phyloP scores from a whole-genome alignment of 2,797 vertebrate genomes.

The Antrozous pallidus region DNA sequence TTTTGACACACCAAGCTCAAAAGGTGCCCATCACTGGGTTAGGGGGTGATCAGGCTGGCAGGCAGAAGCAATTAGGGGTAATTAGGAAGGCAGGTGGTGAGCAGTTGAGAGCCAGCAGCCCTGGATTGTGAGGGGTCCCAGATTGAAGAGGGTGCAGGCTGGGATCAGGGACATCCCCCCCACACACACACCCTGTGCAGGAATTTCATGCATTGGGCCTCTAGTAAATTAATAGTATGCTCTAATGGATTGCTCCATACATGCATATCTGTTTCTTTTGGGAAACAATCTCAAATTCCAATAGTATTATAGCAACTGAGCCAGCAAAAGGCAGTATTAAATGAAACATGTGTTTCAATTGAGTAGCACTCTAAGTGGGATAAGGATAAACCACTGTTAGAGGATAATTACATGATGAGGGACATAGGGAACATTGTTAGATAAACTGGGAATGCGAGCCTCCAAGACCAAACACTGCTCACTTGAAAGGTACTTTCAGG shows the following conservation, averaged over 20 bases:
- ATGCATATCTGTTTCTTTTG: neutral
- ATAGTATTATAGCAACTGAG: neutral
- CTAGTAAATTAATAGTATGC: neutral
- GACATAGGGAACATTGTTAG: neutral
- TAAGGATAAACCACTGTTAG: neutral
- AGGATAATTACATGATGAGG: neutral
- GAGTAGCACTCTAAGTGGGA: neutral
- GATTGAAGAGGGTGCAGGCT: no score
- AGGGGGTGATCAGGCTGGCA: no score
- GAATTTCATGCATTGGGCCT: no score
- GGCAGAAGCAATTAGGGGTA: no score
- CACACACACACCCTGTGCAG: no score
- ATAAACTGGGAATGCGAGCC: neutral
- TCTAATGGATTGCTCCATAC: conserved; percentile 4
- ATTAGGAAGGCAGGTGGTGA: no score
- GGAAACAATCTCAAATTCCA: neutral
- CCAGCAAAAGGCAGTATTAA: neutral
- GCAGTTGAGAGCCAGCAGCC: no score
- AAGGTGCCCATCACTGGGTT: no score
- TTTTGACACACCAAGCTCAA: no score
- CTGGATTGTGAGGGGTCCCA: no score
- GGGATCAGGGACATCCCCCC: no score
- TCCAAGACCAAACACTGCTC: neutral
- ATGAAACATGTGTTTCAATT: neutral
- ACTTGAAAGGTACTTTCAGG: neutral